Conservation (phyloP, 2,797 vertebrate genomes). For the Bucorvus abyssinicus region DNA sequence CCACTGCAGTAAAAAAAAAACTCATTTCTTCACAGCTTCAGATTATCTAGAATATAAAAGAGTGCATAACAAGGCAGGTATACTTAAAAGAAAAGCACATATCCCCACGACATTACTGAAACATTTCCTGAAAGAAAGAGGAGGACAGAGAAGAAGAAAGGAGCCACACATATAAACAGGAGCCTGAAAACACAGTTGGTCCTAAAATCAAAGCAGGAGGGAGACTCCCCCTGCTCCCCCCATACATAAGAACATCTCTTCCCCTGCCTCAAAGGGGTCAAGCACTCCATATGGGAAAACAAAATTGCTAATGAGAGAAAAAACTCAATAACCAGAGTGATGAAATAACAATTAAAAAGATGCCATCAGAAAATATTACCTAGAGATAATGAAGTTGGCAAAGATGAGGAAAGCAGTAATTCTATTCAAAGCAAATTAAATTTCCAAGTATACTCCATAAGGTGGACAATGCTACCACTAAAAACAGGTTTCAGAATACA, state of each 20-base stretch:
- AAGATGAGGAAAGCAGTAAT: background rate
- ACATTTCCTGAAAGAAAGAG: background rate
- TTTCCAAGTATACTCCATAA: background rate
- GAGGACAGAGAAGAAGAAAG: background rate
- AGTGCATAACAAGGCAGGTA: background rate
- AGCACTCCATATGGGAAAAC: background rate
- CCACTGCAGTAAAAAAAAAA: background rate
- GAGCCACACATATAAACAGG: background rate
- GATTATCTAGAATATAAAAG: background rate
- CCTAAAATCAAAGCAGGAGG: background rate
- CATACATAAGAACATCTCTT: background rate
- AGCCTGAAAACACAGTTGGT: background rate
- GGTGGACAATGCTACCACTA: background rate
- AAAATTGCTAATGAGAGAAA: background rate
- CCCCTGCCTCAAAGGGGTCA: background rate
- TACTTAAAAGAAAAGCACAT: background rate
- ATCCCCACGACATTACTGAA: background rate
- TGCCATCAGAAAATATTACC: conserved; percentile 35
- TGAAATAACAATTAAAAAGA: conserved; percentile 54
- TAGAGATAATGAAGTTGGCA: background rate
- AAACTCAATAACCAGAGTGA: background rate
- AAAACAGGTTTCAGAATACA: background rate
- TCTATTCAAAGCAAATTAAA: conserved; percentile 44
- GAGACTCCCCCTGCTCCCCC: background rate
- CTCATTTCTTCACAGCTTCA: background rate